Percentiles rank a stretch among this genome's conserved stretches.
phyloP scores from a whole-genome alignment of 1,140 invertebrate genomes.

The Lamellibrachia luymesi region DNA sequence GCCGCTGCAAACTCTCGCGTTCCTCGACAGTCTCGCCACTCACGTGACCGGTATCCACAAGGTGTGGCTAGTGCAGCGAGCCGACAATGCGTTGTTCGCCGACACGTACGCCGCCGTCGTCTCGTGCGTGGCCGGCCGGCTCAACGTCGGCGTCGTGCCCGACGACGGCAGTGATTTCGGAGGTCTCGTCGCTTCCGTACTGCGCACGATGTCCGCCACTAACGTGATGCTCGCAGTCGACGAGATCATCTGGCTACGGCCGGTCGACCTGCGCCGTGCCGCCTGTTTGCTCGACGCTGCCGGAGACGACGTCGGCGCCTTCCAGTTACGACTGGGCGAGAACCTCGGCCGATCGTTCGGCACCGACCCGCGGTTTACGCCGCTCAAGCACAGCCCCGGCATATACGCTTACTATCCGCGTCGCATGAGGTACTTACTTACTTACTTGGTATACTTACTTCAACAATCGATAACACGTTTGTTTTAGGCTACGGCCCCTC shows the following conservation, averaged over 20 bases:
- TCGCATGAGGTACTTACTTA: background rate
- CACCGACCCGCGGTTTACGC: background rate
- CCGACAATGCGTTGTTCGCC: conserved; percentile 16
- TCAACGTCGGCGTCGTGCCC: background rate
- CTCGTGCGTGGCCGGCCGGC: background rate
- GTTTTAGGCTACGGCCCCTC: too few species aligned
- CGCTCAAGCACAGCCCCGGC: background rate
- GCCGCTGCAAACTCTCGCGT: conserved; percentile 18
- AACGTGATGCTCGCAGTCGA: conserved; percentile 21
- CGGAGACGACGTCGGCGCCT: background rate
- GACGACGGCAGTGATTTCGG: background rate
- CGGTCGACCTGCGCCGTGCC: background rate
- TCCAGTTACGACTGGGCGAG: conserved; percentile 21
- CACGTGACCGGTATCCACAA: conserved; percentile 15
- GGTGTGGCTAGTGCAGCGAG: conserved; percentile 15
- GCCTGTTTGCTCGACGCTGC: conserved; percentile 3
- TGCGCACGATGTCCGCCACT: background rate
- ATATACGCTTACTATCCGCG: conserved; percentile 1
- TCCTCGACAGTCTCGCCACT: conserved; percentile 14
- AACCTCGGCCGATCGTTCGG: background rate
- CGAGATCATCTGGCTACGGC: conserved; percentile 19
- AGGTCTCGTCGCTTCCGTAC: background rate
- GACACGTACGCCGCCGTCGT: background rate
- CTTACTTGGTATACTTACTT: too few species aligned
- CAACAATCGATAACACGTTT: too few species aligned